Conservation (phyloP, 2,113 vertebrate species). For the Psilopogon haemacephalus region DNA sequence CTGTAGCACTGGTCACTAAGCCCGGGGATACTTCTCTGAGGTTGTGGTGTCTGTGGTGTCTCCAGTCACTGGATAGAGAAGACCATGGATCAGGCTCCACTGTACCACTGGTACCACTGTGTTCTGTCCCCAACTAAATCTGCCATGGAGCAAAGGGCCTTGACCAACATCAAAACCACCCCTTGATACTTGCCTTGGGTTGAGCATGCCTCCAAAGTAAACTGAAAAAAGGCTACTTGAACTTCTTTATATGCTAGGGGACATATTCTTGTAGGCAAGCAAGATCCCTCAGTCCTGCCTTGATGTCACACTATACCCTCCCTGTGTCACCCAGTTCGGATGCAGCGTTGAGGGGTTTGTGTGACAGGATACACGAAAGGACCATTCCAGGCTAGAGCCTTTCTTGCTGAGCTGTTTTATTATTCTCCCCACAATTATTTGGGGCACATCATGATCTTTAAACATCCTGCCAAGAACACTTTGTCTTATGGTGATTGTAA, state of each 20-base stretch:
- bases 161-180: not conserved
- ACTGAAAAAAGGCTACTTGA: not conserved
- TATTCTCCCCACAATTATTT: not conserved
- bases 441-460: slow-evolving; percentile 9
- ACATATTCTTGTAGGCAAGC: rapidly evolving
- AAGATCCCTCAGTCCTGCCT: not conserved
- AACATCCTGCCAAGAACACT: slow-evolving; percentile 9
- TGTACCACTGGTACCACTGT: not conserved
- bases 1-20: rapidly evolving
- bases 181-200: not conserved
- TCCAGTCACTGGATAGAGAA: not conserved
- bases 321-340: not conserved
- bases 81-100: not conserved
- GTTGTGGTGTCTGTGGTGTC: not conserved
- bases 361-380: not conserved
- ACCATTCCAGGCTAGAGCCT: not conserved
- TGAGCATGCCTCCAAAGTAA: not conserved
- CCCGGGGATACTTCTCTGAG: not conserved
- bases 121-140: not conserved
- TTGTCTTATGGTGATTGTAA: slow-evolving; percentile 10
- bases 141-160: not conserved
- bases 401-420: not conserved
- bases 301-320: not conserved
- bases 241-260: not conserved
- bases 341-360: not conserved